Percentiles rank a stretch among this genome's conserved stretches.
phyloP scores from a whole-genome alignment of 2,888 invertebrate genomes.

The Drosophila mimica region DNA sequence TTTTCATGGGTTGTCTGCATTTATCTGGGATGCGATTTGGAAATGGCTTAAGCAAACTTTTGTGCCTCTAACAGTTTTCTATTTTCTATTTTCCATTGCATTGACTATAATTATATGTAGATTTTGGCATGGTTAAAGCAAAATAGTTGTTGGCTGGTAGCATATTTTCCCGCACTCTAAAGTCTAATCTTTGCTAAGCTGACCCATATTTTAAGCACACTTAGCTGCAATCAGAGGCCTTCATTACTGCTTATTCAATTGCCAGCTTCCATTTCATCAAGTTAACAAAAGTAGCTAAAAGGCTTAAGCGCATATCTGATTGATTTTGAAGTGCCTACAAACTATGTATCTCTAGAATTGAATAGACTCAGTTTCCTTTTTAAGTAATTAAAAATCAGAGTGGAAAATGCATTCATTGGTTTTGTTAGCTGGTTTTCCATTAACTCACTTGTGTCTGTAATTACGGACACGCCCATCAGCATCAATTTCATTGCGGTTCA shows the following conservation, averaged over 20 bases:
- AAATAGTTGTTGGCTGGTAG: not conserved
- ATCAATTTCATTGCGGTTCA: conserved; percentile 34
- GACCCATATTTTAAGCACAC: not conserved
- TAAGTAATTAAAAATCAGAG: conserved; percentile 39
- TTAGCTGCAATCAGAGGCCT: not conserved
- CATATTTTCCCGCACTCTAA: not conserved
- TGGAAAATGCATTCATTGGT: conserved; percentile 7
- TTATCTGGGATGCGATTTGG: not conserved
- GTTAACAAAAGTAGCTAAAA: not conserved
- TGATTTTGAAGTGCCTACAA: not conserved
- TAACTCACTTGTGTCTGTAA: conserved; percentile 33
- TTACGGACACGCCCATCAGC: conserved; percentile 40
- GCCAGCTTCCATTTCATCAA: not conserved
- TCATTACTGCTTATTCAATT: not conserved
- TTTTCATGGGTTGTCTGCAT: not conserved
- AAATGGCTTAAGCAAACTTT: not conserved
- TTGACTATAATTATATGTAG: not conserved
- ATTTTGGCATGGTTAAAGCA: not conserved
- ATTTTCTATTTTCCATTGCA: not conserved
- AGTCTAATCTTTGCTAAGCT: not conserved
- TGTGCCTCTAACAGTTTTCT: too few relatives aligned
- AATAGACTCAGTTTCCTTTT: not conserved
- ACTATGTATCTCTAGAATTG: not conserved
- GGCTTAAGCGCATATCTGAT: not conserved
- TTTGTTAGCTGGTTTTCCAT: conserved; percentile 23